A percentile compares a stretch with the other conserved stretches of the same genome.
phyloP scores from a whole-genome alignment of 2,888 invertebrate species.

The Cheilosia soror region DNA sequence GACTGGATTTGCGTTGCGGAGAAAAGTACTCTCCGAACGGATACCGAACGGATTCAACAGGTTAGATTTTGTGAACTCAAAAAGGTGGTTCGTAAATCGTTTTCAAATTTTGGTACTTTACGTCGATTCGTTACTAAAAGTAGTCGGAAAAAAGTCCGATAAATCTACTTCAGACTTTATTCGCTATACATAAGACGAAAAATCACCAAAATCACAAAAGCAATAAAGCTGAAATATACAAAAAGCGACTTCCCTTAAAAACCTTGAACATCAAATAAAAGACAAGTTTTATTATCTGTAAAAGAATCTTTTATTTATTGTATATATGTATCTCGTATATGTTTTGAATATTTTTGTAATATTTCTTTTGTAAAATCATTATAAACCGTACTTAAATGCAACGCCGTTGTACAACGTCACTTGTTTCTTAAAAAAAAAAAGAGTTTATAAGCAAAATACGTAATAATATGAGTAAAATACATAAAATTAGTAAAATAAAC shows the following conservation, averaged over 20 bases:
- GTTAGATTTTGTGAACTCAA: too few relatives aligned
- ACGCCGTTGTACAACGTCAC: slow-evolving; percentile 79
- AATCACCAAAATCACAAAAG: too few relatives aligned
- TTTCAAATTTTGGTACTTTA: too few relatives aligned
- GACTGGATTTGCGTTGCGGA: too few relatives aligned
- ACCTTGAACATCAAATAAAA: not conserved
- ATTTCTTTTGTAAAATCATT: slow-evolving; percentile 76
- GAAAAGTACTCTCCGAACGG: too few relatives aligned
- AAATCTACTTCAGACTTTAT: too few relatives aligned
- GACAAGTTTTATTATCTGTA: slow-evolving; percentile 76
- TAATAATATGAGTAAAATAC: slow-evolving; percentile 43
- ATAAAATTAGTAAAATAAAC: slow-evolving; percentile 46
- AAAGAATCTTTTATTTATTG: slow-evolving; percentile 77
- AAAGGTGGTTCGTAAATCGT: too few relatives aligned
- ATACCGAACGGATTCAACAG: too few relatives aligned
- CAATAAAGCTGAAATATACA: too few relatives aligned
- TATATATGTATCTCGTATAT: slow-evolving; percentile 62
- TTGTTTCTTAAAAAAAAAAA: slow-evolving; percentile 49
- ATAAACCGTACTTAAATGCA: slow-evolving; percentile 76
- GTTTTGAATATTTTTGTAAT: slow-evolving; percentile 73
- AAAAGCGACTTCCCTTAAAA: not conserved
- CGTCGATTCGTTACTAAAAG: too few relatives aligned
- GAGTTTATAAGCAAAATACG: slow-evolving; percentile 41
- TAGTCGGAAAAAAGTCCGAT: too few relatives aligned
- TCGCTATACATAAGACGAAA: too few relatives aligned